phyloP scores from a whole-genome alignment of 2,113 vertebrate species.

The Myotis lucifugus region DNA sequence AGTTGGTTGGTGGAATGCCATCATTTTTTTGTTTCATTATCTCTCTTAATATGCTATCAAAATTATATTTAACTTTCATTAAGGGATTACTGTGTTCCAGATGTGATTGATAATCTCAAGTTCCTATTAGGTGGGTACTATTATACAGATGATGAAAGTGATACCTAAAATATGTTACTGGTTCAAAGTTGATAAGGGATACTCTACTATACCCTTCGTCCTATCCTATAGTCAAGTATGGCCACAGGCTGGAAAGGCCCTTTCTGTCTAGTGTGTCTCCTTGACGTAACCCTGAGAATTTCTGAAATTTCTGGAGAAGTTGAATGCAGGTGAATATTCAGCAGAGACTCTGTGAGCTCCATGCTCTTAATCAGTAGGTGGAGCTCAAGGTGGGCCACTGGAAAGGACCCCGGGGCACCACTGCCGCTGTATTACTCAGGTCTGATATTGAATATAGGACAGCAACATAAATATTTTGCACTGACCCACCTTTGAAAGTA shows the following conservation, averaged over 20 bases:
- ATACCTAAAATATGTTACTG: slow-evolving; percentile 21
- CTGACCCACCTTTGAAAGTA: not conserved
- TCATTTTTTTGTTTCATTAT: not conserved
- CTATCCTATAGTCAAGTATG: not conserved
- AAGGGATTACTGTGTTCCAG: not conserved
- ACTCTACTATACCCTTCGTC: not conserved
- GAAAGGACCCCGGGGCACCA: not conserved
- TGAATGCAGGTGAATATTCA: not conserved
- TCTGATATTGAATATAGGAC: not conserved
- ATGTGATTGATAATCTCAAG: not conserved
- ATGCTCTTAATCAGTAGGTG: not conserved
- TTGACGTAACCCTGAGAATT: not conserved
- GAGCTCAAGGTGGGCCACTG: not conserved
- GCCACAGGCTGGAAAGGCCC: not conserved
- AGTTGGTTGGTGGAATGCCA: not conserved
- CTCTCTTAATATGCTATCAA: not conserved
- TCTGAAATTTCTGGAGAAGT: not conserved
- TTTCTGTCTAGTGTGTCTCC: not conserved
- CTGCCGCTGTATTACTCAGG: not conserved
- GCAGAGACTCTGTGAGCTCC: not conserved
- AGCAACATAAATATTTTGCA: slow-evolving; percentile 34
- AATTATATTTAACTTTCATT: slow-evolving; percentile 19
- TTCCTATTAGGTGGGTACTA: not conserved
- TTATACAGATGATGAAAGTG: slow-evolving; percentile 36
- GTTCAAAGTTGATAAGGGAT: slow-evolving; percentile 20